Evolutionary conservation across 2,113 vertebrate species (phyloP).

Genomic region (Corythaeola cristata): DNA sequence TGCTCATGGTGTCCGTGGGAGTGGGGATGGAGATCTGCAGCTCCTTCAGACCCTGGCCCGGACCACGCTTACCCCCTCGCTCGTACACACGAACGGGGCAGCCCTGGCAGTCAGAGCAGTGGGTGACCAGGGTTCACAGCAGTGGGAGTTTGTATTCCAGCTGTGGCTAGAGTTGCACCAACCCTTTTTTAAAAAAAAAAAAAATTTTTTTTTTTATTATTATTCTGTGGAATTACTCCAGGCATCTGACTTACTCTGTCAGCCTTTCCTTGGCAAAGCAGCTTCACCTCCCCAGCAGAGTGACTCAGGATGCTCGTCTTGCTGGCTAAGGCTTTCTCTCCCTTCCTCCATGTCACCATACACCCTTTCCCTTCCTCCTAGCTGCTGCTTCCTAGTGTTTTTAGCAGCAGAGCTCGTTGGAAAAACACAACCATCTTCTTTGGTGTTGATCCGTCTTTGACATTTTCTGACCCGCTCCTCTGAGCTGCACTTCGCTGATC

Average conservation of each 20-base stretch:
- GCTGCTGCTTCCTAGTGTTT: neutral
- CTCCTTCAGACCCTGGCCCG: neutral
- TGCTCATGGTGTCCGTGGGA: neutral
- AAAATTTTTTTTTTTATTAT: neutral
- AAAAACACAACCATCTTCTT: neutral
- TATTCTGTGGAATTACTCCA: neutral
- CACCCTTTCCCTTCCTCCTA: constrained; percentile 2
- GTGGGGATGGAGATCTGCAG: neutral
- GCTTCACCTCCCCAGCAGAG: neutral
- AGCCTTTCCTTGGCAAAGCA: constrained; percentile 43
- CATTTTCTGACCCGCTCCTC: neutral
- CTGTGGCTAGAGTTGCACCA: neutral
- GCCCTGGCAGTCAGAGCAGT: neutral
- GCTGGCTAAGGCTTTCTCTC: constrained; percentile 39
- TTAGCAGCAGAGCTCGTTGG: neutral
- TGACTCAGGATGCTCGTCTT: constrained; percentile 39
- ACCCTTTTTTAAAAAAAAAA: neutral
- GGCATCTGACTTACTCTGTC: constrained; percentile 18
- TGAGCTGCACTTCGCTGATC: neutral
- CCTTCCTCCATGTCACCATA: neutral
- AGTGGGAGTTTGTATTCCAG: neutral
- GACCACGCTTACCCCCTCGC: rapidly evolving
- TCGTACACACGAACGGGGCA: rapidly evolving
- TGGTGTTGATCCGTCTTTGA: neutral
- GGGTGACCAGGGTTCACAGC: neutral